Evolutionary conservation across 2,888 invertebrate species (phyloP), one percentile per base, ranked within the genome.

Genomic region (Thumatha senex): DNA sequence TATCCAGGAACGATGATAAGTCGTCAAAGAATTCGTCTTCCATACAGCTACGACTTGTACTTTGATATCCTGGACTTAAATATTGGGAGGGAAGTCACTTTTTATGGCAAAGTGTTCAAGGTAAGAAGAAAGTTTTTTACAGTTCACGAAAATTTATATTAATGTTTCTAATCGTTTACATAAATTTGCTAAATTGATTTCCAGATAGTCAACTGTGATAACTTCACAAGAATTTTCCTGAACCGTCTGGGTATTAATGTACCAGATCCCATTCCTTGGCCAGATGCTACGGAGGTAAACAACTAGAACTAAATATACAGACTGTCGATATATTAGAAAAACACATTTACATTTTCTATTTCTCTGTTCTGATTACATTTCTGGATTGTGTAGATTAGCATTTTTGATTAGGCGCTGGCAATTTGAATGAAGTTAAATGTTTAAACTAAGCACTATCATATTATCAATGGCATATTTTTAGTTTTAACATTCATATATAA

Each of bases 11-110:
- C 96, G 14, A 80, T 98, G 58, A 95, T 98, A 35, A 93, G 94
- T 61, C 94, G 98, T 0, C 97, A 97, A 79, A 93, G 96, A 69
- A 95, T 98, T 61, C 95, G 96, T 0, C 93, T 96, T 46, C 95
- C 96, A 0, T 93, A 95, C n/a, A 93, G 94, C 73, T 94, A 95
- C 64, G 94, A 95, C 58, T 93, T 95, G 51, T 97, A 95, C 75
- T 96, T 95, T 78, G 96, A 97, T 52, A 93, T 98, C 12, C 93
- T 97, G 13, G 97, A 98, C 83, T 92, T 98, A 35, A 98, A 98
- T 77, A 93, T 98, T 51, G 96, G 97, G 34, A 93, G 92, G 47
- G 95, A 96, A 74, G 93, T 97, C 10, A 93, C 94, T 48, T 93
- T 98, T 58, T 97, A 94, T 72, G 97, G 97, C 10, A 94, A 96